Evolutionary conservation across 2,113 vertebrate species (phyloP), one percentile per base, ranked within the genome.

Genomic region (Pao palembangensis): DNA sequence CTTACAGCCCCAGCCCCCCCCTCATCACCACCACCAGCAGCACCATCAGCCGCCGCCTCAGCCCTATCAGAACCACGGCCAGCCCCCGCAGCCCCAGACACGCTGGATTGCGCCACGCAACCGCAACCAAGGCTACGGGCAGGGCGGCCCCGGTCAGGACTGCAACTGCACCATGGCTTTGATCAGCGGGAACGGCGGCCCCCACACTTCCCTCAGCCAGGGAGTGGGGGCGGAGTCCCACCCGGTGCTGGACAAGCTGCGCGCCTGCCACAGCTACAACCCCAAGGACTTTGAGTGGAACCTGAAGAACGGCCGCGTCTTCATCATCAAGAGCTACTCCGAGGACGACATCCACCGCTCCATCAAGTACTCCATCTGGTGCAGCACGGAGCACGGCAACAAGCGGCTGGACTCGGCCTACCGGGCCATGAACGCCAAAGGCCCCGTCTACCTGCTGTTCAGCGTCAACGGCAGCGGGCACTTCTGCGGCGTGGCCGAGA

Each of bases 341-440:
- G 96, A 99, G 93, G 96, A 99, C 34, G 96, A 98, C 85, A 93
- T 98, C 85, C 96, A 99, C 84, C 95, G 96, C 78, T 99, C 96
- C 90, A 98, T 98, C 89, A 99, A 99, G 80, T 99, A 99, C 87
- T 98, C 95, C 58, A 95, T 99, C 86, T 98, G 97, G 97, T 99
- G 96, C 87, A 98, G 96, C 92, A 99, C 97, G 0, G 96, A 98
- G 72, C 96, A 98, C 0, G 96, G 96, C 83, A 99, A 99, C 91
- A 96, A 94, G 86, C 93, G 96, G 49, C 90, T 98, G 88, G 96
- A 99, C 80, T 90, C 92, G 16, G 96, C 96, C 58, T 99, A 98
- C 85, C 93, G 96, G n/a, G 89, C 93, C 73, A 90, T 95, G 87
- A 91, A 90, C 56, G 92, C 90, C 69, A 94, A 93, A 65, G 96